Evolutionary conservation across 2,797 vertebrate genomes (phyloP).

Genomic region (Tokudaia tokunoshimensis): DNA sequence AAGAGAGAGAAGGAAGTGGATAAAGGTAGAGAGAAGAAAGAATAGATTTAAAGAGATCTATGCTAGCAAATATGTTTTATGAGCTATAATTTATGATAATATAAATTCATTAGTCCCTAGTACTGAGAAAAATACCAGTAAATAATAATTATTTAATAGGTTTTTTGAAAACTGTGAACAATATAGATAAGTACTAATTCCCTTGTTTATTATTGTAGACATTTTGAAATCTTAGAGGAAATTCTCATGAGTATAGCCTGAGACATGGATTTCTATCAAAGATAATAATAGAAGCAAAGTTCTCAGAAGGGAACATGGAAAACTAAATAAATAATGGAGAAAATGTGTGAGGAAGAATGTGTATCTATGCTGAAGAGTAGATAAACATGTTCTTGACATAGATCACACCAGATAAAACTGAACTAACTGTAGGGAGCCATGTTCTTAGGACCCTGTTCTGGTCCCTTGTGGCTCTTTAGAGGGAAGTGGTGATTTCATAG

Average conservation of each 20-base stretch:
- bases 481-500: neutral
- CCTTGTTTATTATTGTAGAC: neutral
- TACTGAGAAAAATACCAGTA: neutral
- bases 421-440: neutral
- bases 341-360: neutral
- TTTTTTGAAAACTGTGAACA: neutral
- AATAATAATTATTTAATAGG: neutral
- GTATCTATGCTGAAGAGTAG: neutral
- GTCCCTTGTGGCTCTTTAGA: neutral
- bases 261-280: neutral
- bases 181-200: slow-evolving; percentile 17
- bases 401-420: too few relatives aligned
- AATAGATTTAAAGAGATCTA: neutral
- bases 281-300: neutral
- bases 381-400: neutral
- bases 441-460: rapidly evolving
- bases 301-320: neutral
- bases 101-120: neutral
- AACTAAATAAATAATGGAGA: neutral
- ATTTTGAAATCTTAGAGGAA: neutral
- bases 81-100: neutral
- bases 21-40: neutral
- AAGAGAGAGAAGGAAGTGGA: neutral
- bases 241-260: neutral
- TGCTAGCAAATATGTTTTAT: neutral